These are phyloP conservation scores for Nothoprocta perdicaria DNA, from an alignment of 2,113 vertebrate genomes.

Conservation along the genomic window DNA sequence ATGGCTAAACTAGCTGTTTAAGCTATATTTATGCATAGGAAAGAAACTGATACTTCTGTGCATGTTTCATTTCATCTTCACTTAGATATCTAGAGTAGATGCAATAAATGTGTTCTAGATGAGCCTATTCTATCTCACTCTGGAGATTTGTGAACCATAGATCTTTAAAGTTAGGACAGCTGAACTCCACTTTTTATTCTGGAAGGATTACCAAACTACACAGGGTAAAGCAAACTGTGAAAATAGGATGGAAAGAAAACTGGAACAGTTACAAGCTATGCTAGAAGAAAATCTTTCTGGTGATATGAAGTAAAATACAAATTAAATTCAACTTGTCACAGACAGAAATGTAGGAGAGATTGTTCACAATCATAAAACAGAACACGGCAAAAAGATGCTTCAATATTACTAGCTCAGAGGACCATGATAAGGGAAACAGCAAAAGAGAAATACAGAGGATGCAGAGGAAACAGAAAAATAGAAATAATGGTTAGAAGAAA, in stretches of 20 bases:
- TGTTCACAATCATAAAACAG: neutral
- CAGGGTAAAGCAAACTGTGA: neutral
- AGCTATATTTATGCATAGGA: neutral
- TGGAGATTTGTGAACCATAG: neutral
- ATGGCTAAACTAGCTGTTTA: neutral
- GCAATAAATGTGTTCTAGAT: neutral
- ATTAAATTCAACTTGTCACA: neutral
- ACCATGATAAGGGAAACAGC: neutral
- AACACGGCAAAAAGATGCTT: neutral
- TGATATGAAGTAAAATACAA: neutral
- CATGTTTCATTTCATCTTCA: neutral
- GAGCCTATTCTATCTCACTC: neutral
- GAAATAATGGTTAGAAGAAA: neutral
- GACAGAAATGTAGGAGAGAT: neutral
- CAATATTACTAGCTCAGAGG: neutral
- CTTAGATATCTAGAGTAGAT: neutral
- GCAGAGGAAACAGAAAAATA: neutral
- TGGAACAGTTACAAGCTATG: neutral
- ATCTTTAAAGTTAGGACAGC: neutral
- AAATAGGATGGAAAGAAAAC: neutral
- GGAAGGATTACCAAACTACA: neutral
- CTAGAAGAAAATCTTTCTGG: neutral
- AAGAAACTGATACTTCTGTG: neutral
- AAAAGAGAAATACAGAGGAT: neutral
- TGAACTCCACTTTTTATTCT: neutral